Evolutionary conservation across 2,113 vertebrate species (phyloP).

Genomic region (Promerops cafer): DNA sequence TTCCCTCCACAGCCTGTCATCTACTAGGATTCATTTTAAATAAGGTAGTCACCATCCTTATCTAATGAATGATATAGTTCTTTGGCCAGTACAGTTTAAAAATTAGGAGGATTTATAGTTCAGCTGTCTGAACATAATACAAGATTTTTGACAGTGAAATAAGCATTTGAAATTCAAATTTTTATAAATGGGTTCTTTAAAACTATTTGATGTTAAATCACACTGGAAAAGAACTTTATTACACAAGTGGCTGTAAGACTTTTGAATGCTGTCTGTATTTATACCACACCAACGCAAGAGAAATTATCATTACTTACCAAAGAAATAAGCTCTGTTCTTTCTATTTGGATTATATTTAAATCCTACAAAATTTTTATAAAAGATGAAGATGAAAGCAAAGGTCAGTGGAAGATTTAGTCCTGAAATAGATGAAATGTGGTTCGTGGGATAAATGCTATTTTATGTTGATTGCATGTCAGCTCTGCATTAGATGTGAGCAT

Average conservation of each 20-base stretch:
- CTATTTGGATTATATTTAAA: constrained; percentile 17
- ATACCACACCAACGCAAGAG: background rate
- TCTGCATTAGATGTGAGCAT: background rate
- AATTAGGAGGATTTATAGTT: constrained; percentile 32
- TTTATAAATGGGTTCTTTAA: constrained; percentile 22
- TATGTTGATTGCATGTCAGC: background rate
- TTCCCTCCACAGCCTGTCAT: background rate
- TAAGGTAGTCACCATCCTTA: background rate
- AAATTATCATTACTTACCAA: background rate
- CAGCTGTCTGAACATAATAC: constrained; percentile 5
- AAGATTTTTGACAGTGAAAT: background rate
- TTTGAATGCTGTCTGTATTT: constrained; percentile 5
- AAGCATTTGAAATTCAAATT: constrained; percentile 50
- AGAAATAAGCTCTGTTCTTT: constrained; percentile 25
- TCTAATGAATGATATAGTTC: background rate
- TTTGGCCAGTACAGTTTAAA: background rate
- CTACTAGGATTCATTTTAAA: background rate
- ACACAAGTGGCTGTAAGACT: background rate
- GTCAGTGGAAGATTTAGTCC: background rate
- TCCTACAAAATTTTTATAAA: background rate
- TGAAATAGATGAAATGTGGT: background rate
- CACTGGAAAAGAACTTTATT: background rate
- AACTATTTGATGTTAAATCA: constrained; percentile 33
- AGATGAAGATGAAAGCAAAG: background rate
- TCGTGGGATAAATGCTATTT: background rate